phyloP scores from a whole-genome alignment of 2,113 vertebrate species.

The Himantopus leucocephalus region DNA sequence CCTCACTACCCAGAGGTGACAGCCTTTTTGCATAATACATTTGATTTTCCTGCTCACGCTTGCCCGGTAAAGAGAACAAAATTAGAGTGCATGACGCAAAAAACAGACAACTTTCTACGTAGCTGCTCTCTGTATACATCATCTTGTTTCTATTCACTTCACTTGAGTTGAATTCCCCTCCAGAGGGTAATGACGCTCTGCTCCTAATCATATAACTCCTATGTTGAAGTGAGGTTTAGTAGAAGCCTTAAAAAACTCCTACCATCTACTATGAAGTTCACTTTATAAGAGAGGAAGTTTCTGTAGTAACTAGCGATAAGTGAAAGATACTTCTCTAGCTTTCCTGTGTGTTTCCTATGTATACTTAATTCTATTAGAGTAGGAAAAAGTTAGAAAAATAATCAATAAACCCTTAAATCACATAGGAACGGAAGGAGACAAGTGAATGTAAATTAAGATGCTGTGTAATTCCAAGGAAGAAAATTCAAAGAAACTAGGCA shows the following conservation, averaged over 20 bases:
- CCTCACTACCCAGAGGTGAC: background rate
- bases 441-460: background rate
- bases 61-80: background rate
- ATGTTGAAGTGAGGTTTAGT: background rate
- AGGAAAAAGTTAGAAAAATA: background rate
- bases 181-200: background rate
- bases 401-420: background rate
- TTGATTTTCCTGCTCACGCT: background rate
- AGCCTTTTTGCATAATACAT: background rate
- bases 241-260: background rate
- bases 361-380: background rate
- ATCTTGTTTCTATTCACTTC: background rate
- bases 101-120: background rate
- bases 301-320: background rate
- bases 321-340: background rate
- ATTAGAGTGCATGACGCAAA: background rate
- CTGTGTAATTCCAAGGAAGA: background rate
- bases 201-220: background rate
- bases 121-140: background rate
- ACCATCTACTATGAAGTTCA: background rate
- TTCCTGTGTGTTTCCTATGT: background rate
- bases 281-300: background rate
- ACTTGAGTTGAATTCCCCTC: background rate
- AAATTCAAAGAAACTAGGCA: background rate
- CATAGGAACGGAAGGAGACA: background rate